Evolutionary conservation across 2,113 vertebrate genomes (phyloP).

Genomic region (Neogale vison): DNA sequence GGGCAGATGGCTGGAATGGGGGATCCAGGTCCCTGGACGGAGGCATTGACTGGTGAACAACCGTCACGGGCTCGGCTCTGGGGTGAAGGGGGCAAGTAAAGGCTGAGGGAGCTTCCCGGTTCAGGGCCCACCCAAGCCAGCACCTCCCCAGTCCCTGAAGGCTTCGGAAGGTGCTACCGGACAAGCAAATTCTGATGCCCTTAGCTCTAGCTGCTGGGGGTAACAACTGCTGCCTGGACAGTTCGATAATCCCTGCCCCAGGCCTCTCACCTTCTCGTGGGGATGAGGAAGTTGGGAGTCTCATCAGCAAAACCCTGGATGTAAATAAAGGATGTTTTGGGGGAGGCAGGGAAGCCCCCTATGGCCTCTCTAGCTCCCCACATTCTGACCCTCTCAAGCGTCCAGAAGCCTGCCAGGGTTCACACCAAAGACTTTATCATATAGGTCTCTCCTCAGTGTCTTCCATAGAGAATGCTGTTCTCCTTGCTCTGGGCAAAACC

Average conservation of each 20-base stretch:
- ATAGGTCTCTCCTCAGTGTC: background rate
- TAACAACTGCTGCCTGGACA: background rate
- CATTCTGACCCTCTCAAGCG: background rate
- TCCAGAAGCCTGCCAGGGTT: background rate
- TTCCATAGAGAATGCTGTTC: background rate
- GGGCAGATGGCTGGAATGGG: constrained; percentile 27
- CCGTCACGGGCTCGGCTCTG: constrained; percentile 60
- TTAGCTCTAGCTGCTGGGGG: background rate
- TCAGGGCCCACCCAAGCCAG: background rate
- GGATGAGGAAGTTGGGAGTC: constrained; percentile 45
- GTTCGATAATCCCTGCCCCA: background rate
- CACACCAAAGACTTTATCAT: background rate
- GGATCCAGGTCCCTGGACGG: constrained; percentile 8
- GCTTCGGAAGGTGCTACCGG: background rate
- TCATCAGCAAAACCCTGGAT: constrained; percentile 58
- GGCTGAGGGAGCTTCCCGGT: background rate
- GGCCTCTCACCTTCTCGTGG: constrained; percentile 69
- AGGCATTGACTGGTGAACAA: constrained; percentile 43
- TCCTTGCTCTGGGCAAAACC: constrained; percentile 2
- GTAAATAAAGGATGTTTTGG: constrained; percentile 49
- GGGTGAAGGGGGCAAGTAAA: constrained; percentile 31
- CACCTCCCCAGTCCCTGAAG: background rate
- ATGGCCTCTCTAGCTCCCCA: background rate
- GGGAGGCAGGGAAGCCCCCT: constrained; percentile 32
- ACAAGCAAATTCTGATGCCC: background rate